Base-by-base conservation (phyloP, 2,113 vertebrate species). In the Hippolais icterina region DNA sequence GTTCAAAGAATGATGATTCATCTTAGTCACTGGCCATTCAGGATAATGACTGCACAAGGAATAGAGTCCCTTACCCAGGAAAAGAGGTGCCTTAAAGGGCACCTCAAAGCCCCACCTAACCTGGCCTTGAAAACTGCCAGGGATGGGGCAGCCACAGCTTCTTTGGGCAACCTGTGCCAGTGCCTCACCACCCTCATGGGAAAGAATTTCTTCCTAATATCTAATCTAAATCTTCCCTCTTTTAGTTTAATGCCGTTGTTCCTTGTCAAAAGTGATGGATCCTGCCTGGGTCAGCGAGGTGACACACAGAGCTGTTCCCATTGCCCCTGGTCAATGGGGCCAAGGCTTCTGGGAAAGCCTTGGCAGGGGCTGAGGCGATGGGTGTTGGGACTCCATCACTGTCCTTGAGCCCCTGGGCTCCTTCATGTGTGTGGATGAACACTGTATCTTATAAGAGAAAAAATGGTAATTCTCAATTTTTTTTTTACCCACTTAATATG, bases 201-300 rank as follows among this genome's bases (percentile, higher is more conserved):
- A 15, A 56, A 35, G 70, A 47, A 69, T 76, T 83, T 61, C 22
- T 35, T 33, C 31, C 35, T 33, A 42, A 16, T 49, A 49, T 1
- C 25, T 19, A 27, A 37, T 56, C 16, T 35, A 20, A 69, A 37
- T 42, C 35, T 63, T 2, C 31, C 35, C 15, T 54, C 12, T 77
- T 77, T 61, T 25, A 31, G 8, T 77, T 83, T 31, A 28, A 63
- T 63, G 15, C 31, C 49, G 5, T 14, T 69, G n/a, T 25, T 31
- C 25, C 25, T 61, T 77, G 8, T 56, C 35, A 42, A 3, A 56
- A 56, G 15, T 20, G 22, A 10, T 69, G 54, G 23, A 24, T 23
- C 47, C 33, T 0, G 0, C 23, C 39, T 60, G 0, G 0, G 27
- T 33, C 59, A 81, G 3, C 21, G 56, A 64, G 14, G n/a, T 89